phyloP scores from a whole-genome alignment of 2,113 vertebrate genomes.

The Corythoichthys intestinalis region DNA sequence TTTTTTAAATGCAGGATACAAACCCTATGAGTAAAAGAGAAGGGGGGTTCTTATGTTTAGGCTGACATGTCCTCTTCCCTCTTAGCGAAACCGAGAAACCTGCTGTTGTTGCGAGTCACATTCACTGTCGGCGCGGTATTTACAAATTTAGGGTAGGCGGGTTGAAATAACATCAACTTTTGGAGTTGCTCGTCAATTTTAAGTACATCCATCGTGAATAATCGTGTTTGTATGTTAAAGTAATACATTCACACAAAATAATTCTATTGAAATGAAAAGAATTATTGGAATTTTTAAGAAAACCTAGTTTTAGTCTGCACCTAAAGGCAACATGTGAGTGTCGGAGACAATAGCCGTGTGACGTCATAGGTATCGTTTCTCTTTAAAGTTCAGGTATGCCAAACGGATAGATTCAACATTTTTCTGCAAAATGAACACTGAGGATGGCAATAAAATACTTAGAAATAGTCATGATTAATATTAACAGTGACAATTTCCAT shows the following conservation, averaged over 20 bases:
- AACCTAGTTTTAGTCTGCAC: background rate
- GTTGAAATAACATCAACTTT: background rate
- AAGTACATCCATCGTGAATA: background rate
- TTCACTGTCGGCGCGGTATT: constrained; percentile 29
- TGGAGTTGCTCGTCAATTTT: background rate
- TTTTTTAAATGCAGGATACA: constrained; percentile 17
- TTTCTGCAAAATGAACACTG: background rate
- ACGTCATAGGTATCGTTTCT: background rate
- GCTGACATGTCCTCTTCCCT: constrained; percentile 14
- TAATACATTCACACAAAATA: background rate
- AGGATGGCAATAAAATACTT: background rate
- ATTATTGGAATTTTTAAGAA: background rate
- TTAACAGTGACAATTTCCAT: no score
- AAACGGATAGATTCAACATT: background rate
- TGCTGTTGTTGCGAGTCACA: constrained; percentile 22
- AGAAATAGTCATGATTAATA: no score
- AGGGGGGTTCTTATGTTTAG: constrained; percentile 6
- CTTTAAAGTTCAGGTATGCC: background rate
- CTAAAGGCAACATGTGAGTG: background rate
- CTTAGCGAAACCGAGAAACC: constrained; percentile 24
- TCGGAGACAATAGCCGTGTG: background rate
- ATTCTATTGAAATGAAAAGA: background rate
- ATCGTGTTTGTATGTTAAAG: background rate
- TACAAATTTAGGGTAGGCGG: background rate
- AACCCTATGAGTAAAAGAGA: background rate